Percentiles rank a stretch among this genome's conserved stretches.
Conservation (phyloP, 1,140 invertebrate species). For the Macrobrachium nipponense region DNA sequence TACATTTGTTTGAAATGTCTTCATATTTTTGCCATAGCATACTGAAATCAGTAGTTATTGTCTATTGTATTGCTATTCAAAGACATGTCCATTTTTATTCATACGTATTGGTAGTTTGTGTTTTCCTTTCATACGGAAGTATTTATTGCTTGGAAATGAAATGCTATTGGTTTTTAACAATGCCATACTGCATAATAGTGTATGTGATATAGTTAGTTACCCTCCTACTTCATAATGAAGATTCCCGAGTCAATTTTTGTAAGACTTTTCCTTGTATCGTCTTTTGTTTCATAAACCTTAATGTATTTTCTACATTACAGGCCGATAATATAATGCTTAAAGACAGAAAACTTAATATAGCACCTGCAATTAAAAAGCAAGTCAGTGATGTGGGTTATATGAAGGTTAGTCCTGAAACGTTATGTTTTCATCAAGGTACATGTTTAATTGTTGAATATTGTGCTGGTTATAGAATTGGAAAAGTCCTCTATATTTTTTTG, state of each 20-base stretch:
- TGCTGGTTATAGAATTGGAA: background rate
- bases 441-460: background rate
- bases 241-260: background rate
- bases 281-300: background rate
- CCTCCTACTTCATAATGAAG: background rate
- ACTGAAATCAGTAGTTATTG: too few species aligned
- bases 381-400: slow-evolving; percentile 68
- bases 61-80: too few species aligned
- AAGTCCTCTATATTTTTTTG: too few species aligned
- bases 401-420: slow-evolving; percentile 44
- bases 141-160: background rate
- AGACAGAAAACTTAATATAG: slow-evolving; percentile 88
- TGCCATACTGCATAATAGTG: too few species aligned
- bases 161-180: background rate
- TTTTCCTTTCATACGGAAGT: too few species aligned
- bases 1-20: too few species aligned
- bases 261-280: too few species aligned
- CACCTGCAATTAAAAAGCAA: slow-evolving; percentile 91
- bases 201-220: too few species aligned
- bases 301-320: slow-evolving; percentile 68
- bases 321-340: slow-evolving; percentile 81
- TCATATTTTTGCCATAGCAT: too few species aligned
- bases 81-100: too few species aligned
- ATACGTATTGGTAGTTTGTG: too few species aligned
- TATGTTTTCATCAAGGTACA: background rate